phyloP scores from a whole-genome alignment of 2,888 invertebrate genomes.

The Cephonodes hylas region DNA sequence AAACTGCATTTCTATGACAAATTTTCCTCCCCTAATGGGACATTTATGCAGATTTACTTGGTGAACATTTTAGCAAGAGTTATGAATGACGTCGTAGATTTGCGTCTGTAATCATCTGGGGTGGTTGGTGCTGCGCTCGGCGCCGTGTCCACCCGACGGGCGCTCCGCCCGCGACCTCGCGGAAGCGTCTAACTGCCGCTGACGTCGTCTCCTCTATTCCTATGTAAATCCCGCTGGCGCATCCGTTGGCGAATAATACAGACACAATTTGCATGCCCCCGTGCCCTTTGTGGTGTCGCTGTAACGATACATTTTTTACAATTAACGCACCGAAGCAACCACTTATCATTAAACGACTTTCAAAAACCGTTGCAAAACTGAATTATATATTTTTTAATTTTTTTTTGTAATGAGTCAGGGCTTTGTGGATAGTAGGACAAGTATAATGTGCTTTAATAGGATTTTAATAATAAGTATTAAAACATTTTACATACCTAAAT shows the following conservation, averaged over 20 bases:
- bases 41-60: constrained; percentile 71
- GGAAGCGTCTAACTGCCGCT: constrained; percentile 64
- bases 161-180: constrained; percentile 37
- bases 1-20: constrained; percentile 44
- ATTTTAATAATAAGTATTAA: too few relatives aligned
- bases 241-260: constrained; percentile 68
- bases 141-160: constrained; percentile 18
- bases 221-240: constrained; percentile 71
- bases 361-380: not conserved
- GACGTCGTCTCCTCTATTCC: constrained; percentile 64
- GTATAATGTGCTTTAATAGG: too few relatives aligned
- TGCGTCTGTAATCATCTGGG: constrained; percentile 61
- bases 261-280: constrained; percentile 70
- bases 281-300: constrained; percentile 55
- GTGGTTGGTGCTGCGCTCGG: constrained; percentile 32
- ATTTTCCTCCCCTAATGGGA: constrained; percentile 56
- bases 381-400: not conserved
- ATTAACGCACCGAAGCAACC: not conserved
- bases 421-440: too few relatives aligned
- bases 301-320: not conserved
- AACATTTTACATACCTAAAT: too few relatives aligned
- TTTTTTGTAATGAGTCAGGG: too few relatives aligned
- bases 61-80: constrained; percentile 59
- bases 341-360: not conserved
- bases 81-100: constrained; percentile 69